Evolutionary conservation across 23 tunicate species (phyloP).

Genomic region (Pegea sp.): DNA sequence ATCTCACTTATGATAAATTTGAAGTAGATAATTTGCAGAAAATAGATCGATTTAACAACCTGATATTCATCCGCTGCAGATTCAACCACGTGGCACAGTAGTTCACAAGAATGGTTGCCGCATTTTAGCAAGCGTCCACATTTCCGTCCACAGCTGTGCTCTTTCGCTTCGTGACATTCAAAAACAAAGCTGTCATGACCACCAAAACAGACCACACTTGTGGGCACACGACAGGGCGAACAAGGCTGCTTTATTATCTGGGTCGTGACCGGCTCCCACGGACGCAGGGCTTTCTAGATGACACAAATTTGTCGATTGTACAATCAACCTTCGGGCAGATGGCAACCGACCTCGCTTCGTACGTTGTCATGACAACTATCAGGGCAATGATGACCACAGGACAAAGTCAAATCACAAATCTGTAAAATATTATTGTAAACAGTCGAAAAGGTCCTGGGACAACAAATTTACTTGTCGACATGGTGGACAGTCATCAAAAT

Average conservation of each 20-base stretch:
- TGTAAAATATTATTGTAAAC: too few relatives aligned
- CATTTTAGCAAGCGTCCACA: conserved; percentile 47
- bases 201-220: conserved; percentile 37
- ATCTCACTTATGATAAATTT: background rate
- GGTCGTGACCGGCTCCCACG: conserved; percentile 58
- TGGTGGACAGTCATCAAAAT: conserved; percentile 57
- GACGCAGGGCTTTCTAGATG: conserved; percentile 26
- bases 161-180: conserved; percentile 34
- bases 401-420: conserved; percentile 21
- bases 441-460: too few relatives aligned
- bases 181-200: conserved; percentile 30
- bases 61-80: conserved; percentile 4
- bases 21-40: too few relatives aligned
- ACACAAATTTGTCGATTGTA: conserved; percentile 1
- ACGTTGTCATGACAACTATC: conserved; percentile 65
- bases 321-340: background rate
- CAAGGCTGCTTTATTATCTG: conserved; percentile 20
- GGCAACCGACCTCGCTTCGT: conserved; percentile 39
- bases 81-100: conserved; percentile 40
- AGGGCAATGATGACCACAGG: conserved; percentile 59
- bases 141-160: conserved; percentile 39
- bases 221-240: conserved; percentile 53
- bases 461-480: conserved; percentile 92
- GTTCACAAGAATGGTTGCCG: conserved; percentile 39
- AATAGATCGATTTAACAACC: background rate